Evolutionary conservation across 2,888 invertebrate species (phyloP), one percentile per base, ranked within the genome.

Genomic region (Oscheius sp.): DNA sequence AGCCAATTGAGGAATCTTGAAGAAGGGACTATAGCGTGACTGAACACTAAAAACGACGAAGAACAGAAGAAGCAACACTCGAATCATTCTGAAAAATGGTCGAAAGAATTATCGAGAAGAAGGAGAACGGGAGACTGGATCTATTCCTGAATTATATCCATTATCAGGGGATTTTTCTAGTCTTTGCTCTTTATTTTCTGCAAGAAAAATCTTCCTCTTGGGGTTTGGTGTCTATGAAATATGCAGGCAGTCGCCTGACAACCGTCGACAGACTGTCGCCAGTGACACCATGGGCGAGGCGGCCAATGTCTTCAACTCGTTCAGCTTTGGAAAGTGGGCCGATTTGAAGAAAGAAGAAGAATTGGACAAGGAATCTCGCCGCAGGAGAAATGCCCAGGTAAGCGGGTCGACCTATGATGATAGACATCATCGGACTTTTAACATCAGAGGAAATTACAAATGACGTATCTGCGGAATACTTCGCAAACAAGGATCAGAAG

Each of bases 261-360:
- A 25, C 25, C 55, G 55, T 3, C 21, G 55, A 55, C 25, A 5
- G 16, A 5, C 49, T 13, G 49, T 3, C 6, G 16, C 21, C 25
- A 23, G 23, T 49, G 64, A 5, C 2, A 43, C 52, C 21, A 68
- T 68, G 68, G 68, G 68, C 25, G 69, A 69, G 77, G 77, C 13
- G 77, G 66, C 83, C 7, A 83, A 83, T 74, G 83, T 83, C 41
- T 83, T 83, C 80, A 83, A 83, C 69, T 80, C 83, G 61, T 83
- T 83, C 75, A 78, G 77, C 56, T 83, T 83, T 73, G 81, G 81
- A 69, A 83, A 83, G 76, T 83, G 83, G 83, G 83, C 83, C 23
- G 81, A 80, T 58, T 75, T 74, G 45, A 83, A 81, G 73, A 78
- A 80, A 25, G 83, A 83, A 69, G 83, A 83, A 63, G 83, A 83